These are phyloP conservation scores for Herpetotheres cachinnans DNA, from an alignment of 2,113 vertebrate genomes.

Conservation along the genomic window DNA sequence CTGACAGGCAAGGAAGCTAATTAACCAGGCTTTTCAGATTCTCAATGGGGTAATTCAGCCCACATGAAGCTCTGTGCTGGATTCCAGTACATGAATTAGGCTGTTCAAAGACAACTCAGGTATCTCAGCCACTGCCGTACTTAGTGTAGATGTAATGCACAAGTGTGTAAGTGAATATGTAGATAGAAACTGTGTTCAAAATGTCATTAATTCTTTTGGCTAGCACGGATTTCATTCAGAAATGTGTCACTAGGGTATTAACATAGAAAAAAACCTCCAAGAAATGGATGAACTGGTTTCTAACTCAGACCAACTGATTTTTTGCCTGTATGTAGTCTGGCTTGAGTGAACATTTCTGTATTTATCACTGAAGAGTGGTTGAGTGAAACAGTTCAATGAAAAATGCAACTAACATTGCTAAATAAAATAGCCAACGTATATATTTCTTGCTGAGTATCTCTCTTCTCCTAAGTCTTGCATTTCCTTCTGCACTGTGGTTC, in stretches of 20 bases:
- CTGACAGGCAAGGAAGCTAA: conserved; percentile 48
- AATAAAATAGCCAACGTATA: not conserved
- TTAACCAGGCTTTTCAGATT: conserved; percentile 32
- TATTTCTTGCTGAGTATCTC: not conserved
- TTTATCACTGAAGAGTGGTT: not conserved
- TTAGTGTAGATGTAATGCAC: not conserved
- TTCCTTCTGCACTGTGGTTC: not conserved
- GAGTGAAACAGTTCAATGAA: not conserved
- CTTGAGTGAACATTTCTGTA: not conserved
- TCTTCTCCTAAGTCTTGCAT: not conserved
- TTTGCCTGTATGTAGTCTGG: not conserved
- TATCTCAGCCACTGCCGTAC: not conserved
- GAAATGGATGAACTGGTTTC: not conserved
- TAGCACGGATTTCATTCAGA: not conserved
- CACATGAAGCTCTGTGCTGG: conserved; percentile 1
- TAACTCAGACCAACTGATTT: not conserved
- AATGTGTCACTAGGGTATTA: not conserved
- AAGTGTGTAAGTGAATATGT: not conserved
- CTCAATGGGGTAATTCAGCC: conserved; percentile 27
- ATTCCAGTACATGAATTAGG: conserved; percentile 15
- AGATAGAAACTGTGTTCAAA: not conserved
- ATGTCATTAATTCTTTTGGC: not conserved
- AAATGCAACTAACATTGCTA: not conserved
- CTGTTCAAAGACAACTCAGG: not conserved
- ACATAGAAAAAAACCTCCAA: not conserved